These are phyloP conservation scores for Diphyllodes magnificus DNA, from an alignment of 2,113 vertebrate species.

Conservation along the genomic window DNA sequence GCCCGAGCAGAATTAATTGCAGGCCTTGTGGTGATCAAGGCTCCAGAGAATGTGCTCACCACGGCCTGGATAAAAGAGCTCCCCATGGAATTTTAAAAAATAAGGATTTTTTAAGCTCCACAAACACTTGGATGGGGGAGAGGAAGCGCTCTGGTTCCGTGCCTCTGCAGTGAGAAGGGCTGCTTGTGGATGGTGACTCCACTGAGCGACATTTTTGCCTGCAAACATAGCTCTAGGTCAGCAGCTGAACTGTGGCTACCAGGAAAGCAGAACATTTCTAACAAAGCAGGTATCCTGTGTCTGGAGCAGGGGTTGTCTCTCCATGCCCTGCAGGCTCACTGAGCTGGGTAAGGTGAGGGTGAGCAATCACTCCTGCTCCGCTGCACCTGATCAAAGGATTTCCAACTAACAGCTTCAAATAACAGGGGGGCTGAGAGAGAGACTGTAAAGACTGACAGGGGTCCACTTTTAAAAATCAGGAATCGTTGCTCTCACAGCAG, in stretches of 20 bases:
- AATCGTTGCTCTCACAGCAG: not conserved
- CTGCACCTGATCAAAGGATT: not conserved
- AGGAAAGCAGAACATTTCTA: not conserved
- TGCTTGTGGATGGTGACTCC: not conserved
- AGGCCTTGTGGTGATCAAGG: not conserved
- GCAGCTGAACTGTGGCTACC: not conserved
- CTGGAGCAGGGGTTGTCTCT: not conserved
- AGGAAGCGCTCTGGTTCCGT: accelerated
- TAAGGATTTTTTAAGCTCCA: not conserved
- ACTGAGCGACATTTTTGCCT: not conserved
- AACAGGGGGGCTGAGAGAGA: not conserved
- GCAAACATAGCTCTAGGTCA: not conserved
- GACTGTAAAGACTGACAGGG: not conserved
- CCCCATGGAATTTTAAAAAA: not conserved
- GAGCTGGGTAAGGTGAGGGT: not conserved
- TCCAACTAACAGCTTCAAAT: not conserved
- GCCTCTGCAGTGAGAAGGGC: not conserved
- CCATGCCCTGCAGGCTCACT: accelerated
- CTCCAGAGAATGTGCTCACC: not conserved
- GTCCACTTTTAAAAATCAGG: not conserved
- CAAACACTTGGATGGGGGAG: not conserved
- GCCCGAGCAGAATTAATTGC: not conserved
- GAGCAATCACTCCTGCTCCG: not conserved
- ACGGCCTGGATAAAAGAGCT: not conserved
- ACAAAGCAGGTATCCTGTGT: not conserved